A percentile compares a stretch with the other conserved stretches of the same genome.
These are phyloP conservation scores for Drosophila setifemur DNA, from an alignment of 1,140 invertebrate genomes.

Conservation along the genomic window DNA sequence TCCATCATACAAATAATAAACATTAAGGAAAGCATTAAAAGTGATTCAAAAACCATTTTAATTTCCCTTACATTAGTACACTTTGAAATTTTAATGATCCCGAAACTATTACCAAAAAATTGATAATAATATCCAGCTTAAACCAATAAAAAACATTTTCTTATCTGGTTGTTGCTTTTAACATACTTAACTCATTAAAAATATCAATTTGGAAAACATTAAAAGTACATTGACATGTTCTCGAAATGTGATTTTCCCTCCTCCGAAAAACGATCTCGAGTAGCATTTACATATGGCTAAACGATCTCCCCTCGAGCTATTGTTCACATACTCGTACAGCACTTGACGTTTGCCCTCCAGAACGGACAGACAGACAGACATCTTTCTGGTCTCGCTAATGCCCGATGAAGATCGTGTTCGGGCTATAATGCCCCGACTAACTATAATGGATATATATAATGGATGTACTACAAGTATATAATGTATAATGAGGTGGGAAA, in stretches of 20 bases:
- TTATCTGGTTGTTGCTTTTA: not conserved
- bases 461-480: too few relatives aligned
- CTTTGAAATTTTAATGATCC: too few relatives aligned
- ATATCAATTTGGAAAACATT: conserved; percentile 17
- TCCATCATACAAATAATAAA: too few relatives aligned
- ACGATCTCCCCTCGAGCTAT: not conserved
- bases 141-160: too few relatives aligned
- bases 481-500: conserved; percentile 31
- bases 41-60: too few relatives aligned
- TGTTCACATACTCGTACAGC: not conserved
- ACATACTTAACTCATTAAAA: too few relatives aligned
- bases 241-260: not conserved
- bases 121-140: too few relatives aligned
- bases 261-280: not conserved
- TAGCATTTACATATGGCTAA: not conserved
- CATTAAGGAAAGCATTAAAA: too few relatives aligned
- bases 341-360: conserved; percentile 10
- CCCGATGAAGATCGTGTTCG: conserved; percentile 17
- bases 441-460: too few relatives aligned
- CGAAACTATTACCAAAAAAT: too few relatives aligned
- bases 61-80: too few relatives aligned
- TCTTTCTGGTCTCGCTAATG: not conserved
- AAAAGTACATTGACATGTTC: conserved; percentile 14
- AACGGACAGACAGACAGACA: not conserved
- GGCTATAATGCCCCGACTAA: not conserved